A percentile compares a stretch with the other conserved stretches of the same genome.
Conservation (phyloP, 2,888 invertebrate species). For the Chrysolina americana region DNA sequence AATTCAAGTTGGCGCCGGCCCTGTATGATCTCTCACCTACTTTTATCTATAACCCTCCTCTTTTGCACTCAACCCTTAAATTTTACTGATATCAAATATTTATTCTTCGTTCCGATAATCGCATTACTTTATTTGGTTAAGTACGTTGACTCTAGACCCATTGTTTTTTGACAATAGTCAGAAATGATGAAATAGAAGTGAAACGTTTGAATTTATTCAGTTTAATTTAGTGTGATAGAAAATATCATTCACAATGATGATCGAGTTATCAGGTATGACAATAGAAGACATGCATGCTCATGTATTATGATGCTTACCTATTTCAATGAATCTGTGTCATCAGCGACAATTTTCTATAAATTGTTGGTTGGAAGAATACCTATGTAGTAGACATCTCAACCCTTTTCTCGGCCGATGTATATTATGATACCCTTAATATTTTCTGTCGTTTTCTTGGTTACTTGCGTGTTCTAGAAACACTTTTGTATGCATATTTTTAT, state of each 20-base stretch:
- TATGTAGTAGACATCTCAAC: too few relatives aligned
- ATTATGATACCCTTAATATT: too few relatives aligned
- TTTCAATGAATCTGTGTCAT: too few relatives aligned
- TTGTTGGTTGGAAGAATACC: too few relatives aligned
- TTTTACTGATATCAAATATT: slow-evolving; percentile 44
- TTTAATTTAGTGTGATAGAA: background rate
- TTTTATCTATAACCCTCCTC: background rate
- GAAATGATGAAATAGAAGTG: background rate
- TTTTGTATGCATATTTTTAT: too few relatives aligned
- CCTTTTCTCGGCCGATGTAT: too few relatives aligned
- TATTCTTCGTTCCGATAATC: slow-evolving; percentile 8
- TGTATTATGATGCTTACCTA: too few relatives aligned
- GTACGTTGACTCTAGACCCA: slow-evolving; percentile 23
- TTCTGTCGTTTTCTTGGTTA: too few relatives aligned
- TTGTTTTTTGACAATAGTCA: slow-evolving; percentile 26
- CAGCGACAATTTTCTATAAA: too few relatives aligned
- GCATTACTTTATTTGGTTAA: slow-evolving; percentile 24
- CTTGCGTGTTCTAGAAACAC: too few relatives aligned
- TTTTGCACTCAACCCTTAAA: slow-evolving; percentile 44
- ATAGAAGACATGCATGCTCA: background rate
- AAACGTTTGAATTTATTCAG: background rate
- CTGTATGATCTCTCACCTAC: background rate
- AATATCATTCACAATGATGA: slow-evolving; percentile 4
- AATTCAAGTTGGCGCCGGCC: too few relatives aligned
- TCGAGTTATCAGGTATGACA: slow-evolving; percentile 18